Base-by-base conservation (phyloP, 2,113 vertebrate species). In the Chaetodon trifascialis region DNA sequence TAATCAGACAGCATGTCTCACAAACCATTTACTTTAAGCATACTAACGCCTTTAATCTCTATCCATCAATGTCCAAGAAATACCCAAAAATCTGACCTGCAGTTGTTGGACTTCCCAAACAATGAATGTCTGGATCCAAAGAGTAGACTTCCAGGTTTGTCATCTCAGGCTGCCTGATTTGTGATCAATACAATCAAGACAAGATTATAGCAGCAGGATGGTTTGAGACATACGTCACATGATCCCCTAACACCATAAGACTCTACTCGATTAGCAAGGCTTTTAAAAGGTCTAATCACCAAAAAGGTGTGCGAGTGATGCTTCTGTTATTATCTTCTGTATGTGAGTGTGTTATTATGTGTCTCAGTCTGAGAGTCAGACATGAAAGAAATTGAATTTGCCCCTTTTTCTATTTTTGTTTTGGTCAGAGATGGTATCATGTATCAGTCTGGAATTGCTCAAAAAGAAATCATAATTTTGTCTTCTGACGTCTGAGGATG, bases 381-480 rank as follows among this genome's bases (percentile, higher is more conserved):
- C 7, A 42, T 4, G 15, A 56, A 51, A 56, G 21, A 60, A 25
- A 42, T 80, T 49, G 1, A 5, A 58, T 51, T 51, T 34, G 0
- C 12, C 59, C 46, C 7, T 19, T 30, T 64, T 64, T 49, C 68
- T 66, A 14, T 68, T 65, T 21, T 64, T 44, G 30, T 38, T 65
- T 23, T 66, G 19, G 51, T 55, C 19, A 40, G 66, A 72, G 69
- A 75, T 69, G 44, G 63, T 7, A 30, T n/a, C 23, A 36, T 7
- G 30, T 69, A 1, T 38, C 56, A 42, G 17, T 52, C 60, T 55
- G 7, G 25, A 73, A 51, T 30, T 66, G 59, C 2, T 0, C 47
- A 59, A 25, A 62, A 75, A 78, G 34, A 79, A 78, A 86, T 77
- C 67, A 60, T 25, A n/a, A 42, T 70, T 80, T 75, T 54, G 59